Conservation (phyloP, 2,797 vertebrate genomes). For the Rhabdophis nuchalis region DNA sequence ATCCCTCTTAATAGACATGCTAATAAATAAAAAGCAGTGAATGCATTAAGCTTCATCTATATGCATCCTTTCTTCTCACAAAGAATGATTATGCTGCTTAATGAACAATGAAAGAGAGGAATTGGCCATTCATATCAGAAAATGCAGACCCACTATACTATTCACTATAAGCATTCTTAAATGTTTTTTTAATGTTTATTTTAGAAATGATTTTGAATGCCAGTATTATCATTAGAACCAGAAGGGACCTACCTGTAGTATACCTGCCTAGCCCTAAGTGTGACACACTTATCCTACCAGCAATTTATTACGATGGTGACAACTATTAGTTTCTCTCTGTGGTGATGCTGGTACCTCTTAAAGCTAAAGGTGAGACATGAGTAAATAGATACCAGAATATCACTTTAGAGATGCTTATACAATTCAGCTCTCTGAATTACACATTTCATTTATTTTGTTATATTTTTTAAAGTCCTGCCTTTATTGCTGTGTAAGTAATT, state of each 20-base stretch:
- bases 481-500: not conserved
- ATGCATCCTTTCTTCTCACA: not conserved
- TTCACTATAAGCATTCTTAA: not conserved
- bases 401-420: not conserved
- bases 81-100: not conserved
- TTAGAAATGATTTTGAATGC: conserved; percentile 16
- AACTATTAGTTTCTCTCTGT: not conserved
- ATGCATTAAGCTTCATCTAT: not conserved
- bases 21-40: not conserved
- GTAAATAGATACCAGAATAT: not conserved
- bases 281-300: not conserved
- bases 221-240: not conserved
- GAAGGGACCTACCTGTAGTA: not conserved
- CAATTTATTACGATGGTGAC: not conserved
- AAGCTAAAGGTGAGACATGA: not conserved
- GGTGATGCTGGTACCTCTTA: not conserved
- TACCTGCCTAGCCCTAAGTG: not conserved
- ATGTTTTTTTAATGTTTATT: conserved; percentile 21
- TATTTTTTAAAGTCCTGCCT: not conserved
- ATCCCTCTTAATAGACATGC: not conserved
- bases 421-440: not conserved
- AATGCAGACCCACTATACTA: not conserved
- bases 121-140: conserved; percentile 12
- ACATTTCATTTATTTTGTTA: not conserved
- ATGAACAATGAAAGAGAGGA: not conserved